Percentiles rank a stretch among this genome's conserved stretches.
Conservation (phyloP, 2,888 invertebrate genomes). For the Hanleya hanleyi region DNA sequence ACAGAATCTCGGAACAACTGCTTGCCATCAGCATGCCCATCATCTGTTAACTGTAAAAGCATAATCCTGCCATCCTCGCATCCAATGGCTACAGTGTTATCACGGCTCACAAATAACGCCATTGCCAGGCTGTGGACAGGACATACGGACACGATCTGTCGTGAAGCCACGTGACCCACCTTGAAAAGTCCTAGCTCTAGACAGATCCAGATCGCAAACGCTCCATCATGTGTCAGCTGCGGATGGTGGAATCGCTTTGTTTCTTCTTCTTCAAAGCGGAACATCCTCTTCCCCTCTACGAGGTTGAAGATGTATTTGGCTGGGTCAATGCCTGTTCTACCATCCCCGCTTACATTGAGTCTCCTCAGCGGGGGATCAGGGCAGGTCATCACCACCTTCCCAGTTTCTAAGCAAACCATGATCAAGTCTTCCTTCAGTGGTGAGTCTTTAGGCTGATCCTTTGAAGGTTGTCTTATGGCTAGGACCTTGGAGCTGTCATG, state of each 20-base stretch:
- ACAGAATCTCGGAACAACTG: background rate
- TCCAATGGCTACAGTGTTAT: conserved; percentile 42
- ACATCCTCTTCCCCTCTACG: conserved; percentile 32
- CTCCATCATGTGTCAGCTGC: conserved; percentile 40
- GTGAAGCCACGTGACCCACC: conserved; percentile 36
- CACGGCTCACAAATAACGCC: conserved; percentile 38
- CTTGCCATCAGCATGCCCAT: background rate
- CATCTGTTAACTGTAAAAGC: conserved; percentile 42
- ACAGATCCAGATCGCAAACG: conserved; percentile 42
- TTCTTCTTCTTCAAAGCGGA: conserved; percentile 35
- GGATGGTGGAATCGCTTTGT: conserved; percentile 21
- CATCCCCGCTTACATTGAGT: conserved; percentile 29
- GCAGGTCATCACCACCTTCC: conserved; percentile 25
- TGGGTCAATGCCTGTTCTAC: conserved; percentile 44
- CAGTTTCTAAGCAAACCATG: conserved; percentile 36
- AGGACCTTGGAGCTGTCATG: background rate
- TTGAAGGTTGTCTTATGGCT: background rate
- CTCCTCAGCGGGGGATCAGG: conserved; percentile 21
- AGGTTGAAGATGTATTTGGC: conserved; percentile 41
- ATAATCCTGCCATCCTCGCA: conserved; percentile 54
- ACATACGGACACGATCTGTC: conserved; percentile 35
- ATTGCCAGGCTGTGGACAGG: conserved; percentile 49
- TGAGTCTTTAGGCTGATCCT: background rate
- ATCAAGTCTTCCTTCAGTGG: conserved; percentile 17
- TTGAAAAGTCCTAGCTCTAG: conserved; percentile 36